These are phyloP conservation scores for Cylloceria caligata DNA, from an alignment of 2,888 invertebrate genomes.

Conservation along the genomic window DNA sequence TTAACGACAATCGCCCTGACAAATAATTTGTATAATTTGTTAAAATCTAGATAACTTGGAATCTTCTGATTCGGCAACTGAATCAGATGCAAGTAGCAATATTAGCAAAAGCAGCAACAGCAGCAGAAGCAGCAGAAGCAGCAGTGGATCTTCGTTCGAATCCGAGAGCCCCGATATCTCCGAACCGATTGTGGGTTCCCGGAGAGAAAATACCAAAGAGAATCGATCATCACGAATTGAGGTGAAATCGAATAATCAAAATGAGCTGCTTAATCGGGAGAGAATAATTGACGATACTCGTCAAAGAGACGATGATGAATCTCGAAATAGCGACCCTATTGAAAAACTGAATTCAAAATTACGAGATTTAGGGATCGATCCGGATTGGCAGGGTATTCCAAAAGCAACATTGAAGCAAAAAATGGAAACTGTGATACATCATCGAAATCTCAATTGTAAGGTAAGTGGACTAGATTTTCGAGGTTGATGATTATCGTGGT, in stretches of 20 bases:
- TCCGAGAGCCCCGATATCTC: conserved; percentile 35
- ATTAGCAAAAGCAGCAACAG: too few species aligned
- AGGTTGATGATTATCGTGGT: neutral
- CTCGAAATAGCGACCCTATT: conserved; percentile 74
- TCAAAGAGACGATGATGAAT: conserved; percentile 48
- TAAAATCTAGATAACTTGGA: conserved; percentile 11
- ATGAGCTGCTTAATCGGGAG: neutral
- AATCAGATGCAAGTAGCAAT: conserved; percentile 25
- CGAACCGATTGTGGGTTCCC: neutral
- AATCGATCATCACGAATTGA: neutral
- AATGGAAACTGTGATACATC: conserved; percentile 86
- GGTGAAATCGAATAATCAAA: conserved; percentile 16
- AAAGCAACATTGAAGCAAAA: conserved; percentile 86
- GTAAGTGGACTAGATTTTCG: conserved; percentile 79
- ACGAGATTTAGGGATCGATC: conserved; percentile 88
- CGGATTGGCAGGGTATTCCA: conserved; percentile 87
- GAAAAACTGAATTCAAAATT: conserved; percentile 86
- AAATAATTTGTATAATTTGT: neutral
- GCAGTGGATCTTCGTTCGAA: conserved; percentile 64
- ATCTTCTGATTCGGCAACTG: conserved; percentile 13
- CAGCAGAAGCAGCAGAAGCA: too few species aligned
- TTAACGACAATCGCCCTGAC: neutral
- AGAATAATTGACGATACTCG: conserved; percentile 3
- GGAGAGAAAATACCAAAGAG: neutral
- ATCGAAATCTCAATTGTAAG: conserved; percentile 87